Conservation (phyloP, 2,888 invertebrate genomes). For the Eristalis arbustorum region DNA sequence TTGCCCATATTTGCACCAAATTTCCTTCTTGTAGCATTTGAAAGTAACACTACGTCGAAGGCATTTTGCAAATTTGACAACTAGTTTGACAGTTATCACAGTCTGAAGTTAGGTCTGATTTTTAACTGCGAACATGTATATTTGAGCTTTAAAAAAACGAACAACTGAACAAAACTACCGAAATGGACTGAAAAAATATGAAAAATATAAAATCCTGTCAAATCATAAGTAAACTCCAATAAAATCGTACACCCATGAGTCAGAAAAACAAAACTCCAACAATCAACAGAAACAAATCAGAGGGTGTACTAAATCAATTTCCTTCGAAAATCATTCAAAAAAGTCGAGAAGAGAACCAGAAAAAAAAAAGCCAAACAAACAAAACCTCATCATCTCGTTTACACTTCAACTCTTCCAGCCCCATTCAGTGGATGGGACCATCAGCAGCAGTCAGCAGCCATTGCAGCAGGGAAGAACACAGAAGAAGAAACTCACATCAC, state of each 20-base stretch:
- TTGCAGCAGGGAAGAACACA: not conserved
- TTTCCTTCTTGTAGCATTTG: too few species aligned
- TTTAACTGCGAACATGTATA: too few species aligned
- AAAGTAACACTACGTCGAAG: too few species aligned
- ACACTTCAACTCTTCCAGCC: conserved; percentile 38
- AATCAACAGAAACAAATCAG: not conserved
- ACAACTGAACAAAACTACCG: too few species aligned
- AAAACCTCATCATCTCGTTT: conserved; percentile 23
- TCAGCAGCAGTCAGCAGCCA: not conserved
- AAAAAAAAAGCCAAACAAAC: not conserved
- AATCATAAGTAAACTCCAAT: not conserved
- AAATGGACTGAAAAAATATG: not conserved
- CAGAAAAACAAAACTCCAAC: not conserved
- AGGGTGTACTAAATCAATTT: conserved; percentile 15
- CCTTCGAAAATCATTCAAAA: conserved; percentile 11
- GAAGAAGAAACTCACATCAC: conserved; percentile 1
- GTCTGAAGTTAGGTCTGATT: too few species aligned
- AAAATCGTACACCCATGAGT: not conserved
- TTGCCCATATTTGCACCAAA: too few species aligned
- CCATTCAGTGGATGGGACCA: not conserved
- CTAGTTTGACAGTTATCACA: too few species aligned
- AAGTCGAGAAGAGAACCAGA: not conserved
- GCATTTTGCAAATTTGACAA: too few species aligned
- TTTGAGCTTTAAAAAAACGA: too few species aligned
- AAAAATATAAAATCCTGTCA: not conserved